Conservation (phyloP, 53 echinoderm and acorn worm genomes). For the Temnopleurus reevesii region DNA sequence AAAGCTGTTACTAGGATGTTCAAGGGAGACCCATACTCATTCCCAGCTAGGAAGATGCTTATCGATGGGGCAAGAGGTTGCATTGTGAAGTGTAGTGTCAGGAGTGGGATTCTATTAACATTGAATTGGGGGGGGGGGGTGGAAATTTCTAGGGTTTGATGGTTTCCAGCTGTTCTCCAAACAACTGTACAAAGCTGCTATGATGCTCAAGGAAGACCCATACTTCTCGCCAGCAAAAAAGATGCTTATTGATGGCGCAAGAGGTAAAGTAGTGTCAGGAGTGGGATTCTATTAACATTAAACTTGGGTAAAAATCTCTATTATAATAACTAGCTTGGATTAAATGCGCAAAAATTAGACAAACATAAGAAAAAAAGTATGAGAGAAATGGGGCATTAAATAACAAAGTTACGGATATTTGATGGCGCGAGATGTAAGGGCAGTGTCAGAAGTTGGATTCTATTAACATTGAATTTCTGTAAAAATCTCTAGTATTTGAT, state of each 20-base stretch:
- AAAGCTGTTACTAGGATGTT: constrained; percentile 71
- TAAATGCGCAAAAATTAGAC: no score
- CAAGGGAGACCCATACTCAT: constrained; percentile 77
- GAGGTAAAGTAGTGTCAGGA: constrained; percentile 67
- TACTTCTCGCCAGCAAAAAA: constrained; percentile 74
- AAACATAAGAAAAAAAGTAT: no score
- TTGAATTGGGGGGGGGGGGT: no score
- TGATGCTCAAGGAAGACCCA: constrained; percentile 55
- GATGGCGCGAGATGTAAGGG: no score
- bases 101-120: not conserved
- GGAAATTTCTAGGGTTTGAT: no score
- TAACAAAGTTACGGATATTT: no score
- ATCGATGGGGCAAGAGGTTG: constrained; percentile 96
- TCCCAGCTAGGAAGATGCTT: constrained; percentile 78
- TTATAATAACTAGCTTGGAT: no score
- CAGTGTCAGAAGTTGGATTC: not conserved
- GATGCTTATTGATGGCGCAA: constrained; percentile 88
- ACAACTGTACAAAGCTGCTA: no score
- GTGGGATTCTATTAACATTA: not conserved
- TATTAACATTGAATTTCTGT: not conserved
- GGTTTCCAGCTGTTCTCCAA: constrained; percentile 63
- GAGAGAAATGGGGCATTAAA: no score
- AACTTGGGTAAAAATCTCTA: no score
- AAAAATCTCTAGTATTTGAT: constrained; percentile 77
- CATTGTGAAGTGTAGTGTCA: not conserved